Evolutionary conservation across 2,888 invertebrate species (phyloP).

Genomic region (Phlogophora meticulosa): DNA sequence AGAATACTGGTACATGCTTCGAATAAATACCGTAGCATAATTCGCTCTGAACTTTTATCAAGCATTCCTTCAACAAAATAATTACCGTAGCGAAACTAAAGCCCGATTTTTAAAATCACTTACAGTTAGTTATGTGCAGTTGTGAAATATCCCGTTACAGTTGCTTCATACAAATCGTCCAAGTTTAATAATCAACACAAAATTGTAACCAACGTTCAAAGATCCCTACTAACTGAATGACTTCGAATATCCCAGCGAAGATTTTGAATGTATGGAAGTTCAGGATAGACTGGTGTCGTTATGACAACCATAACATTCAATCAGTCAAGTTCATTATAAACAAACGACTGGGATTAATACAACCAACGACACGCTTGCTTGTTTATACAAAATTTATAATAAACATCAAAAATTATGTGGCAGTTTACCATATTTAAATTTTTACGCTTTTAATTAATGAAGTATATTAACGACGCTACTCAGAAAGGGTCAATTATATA

Average conservation of each 20-base stretch:
- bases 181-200: constrained; percentile 60
- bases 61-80: constrained; percentile 26
- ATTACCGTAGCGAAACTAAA: constrained; percentile 38
- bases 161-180: constrained; percentile 53
- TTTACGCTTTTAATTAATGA: constrained; percentile 69
- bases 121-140: constrained; percentile 39
- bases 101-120: constrained; percentile 42
- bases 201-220: constrained; percentile 42
- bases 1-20: background rate
- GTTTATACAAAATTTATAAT: constrained; percentile 74
- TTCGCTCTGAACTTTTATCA: constrained; percentile 24
- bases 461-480: constrained; percentile 45
- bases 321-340: constrained; percentile 77
- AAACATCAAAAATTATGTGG: constrained; percentile 75
- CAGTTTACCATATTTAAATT: constrained; percentile 75
- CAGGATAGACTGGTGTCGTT: constrained; percentile 65
- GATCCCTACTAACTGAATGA: constrained; percentile 24
- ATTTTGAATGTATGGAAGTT: constrained; percentile 59
- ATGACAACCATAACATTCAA: constrained; percentile 75
- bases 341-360: constrained; percentile 69
- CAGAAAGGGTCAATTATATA: constrained; percentile 48
- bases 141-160: constrained; percentile 54
- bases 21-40: constrained; percentile 17
- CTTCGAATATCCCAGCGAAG: constrained; percentile 9
- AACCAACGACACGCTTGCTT: constrained; percentile 69